Evolutionary conservation across 2,113 vertebrate genomes (phyloP).

Genomic region (Chaetura pelagica): DNA sequence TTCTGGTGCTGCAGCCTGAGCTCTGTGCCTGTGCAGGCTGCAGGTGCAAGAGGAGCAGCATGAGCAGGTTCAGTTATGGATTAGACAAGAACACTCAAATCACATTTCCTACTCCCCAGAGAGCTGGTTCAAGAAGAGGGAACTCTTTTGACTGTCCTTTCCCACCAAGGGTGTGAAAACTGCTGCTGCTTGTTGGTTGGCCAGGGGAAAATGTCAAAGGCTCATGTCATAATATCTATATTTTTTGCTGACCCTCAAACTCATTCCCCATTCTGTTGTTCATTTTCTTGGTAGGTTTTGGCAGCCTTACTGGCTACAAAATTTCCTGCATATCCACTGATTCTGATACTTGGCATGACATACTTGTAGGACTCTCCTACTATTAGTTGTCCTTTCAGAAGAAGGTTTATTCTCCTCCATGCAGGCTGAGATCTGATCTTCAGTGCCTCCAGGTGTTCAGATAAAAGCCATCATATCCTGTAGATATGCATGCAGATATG

Average conservation of each 20-base stretch:
- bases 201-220: background rate
- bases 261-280: accelerated
- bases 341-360: background rate
- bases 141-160: background rate
- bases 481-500: background rate
- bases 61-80: background rate
- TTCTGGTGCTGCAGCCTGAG: accelerated
- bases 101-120: background rate
- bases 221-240: accelerated
- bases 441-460: background rate
- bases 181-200: accelerated
- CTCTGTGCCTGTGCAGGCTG: accelerated
- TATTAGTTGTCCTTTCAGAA: background rate
- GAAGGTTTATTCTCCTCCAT: background rate
- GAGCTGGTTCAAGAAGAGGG: background rate
- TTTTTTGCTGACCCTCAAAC: background rate
- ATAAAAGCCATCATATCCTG: background rate
- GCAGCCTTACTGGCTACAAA: background rate
- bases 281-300: background rate
- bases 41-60: background rate
- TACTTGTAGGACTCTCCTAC: background rate
- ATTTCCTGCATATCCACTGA: background rate
- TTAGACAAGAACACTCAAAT: background rate
- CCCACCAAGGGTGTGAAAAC: background rate
- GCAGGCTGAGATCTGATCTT: background rate